Evolutionary conservation across 1,140 invertebrate genomes (phyloP).

Genomic region (Orchesella cincta): DNA sequence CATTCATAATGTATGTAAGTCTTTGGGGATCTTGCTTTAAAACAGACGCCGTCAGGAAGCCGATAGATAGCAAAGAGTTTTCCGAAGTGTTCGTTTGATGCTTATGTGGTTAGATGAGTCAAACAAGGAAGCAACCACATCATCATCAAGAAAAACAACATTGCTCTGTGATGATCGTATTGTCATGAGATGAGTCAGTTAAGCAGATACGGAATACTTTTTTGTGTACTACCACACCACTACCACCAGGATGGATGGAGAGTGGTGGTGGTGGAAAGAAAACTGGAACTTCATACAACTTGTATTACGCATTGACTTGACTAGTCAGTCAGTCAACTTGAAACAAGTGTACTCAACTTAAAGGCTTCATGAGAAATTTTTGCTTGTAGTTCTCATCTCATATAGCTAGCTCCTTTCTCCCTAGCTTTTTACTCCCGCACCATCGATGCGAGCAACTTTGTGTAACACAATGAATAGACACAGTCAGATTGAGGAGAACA

Average conservation of each 20-base stretch:
- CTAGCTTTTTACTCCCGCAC: background rate
- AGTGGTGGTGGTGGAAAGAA: background rate
- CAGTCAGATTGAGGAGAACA: conserved; percentile 4
- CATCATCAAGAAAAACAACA: background rate
- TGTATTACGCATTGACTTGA: background rate
- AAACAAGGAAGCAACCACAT: background rate
- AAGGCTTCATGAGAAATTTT: conserved; percentile 10
- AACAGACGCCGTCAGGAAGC: no score
- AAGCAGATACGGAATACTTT: background rate
- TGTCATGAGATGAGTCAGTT: conserved; percentile 6
- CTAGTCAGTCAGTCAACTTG: conserved; percentile 9
- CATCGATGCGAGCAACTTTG: background rate
- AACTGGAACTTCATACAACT: background rate
- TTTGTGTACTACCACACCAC: background rate
- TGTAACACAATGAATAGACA: background rate
- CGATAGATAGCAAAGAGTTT: no score
- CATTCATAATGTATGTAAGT: no score
- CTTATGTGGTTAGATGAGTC: background rate
- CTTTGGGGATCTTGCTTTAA: no score
- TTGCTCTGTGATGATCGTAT: background rate
- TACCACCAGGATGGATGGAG: no score
- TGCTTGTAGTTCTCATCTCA: background rate
- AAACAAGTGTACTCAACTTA: conserved; percentile 15
- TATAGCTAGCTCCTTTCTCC: background rate
- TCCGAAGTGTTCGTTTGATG: no score